phyloP scores from a whole-genome alignment of 2,797 vertebrate species.

The Chaetophractus vellerosus region DNA sequence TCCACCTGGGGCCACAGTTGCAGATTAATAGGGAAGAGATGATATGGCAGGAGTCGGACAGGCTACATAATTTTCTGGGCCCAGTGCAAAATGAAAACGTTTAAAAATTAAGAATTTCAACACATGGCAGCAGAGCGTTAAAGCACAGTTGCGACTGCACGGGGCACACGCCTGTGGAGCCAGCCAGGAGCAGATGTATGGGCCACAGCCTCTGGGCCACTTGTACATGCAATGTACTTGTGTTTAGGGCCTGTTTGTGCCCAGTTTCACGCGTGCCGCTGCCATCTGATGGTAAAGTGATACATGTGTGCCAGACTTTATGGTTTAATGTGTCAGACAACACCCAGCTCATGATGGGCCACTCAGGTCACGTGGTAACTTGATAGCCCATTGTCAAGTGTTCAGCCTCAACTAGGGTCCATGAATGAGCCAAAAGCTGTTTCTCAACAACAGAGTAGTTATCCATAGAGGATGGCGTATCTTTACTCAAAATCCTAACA shows the following conservation, averaged over 20 bases:
- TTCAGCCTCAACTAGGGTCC: background rate
- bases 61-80: background rate
- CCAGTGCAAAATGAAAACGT: conserved; percentile 17
- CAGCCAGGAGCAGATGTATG: too few relatives aligned
- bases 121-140: background rate
- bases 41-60: background rate
- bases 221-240: background rate
- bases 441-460: background rate
- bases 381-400: background rate
- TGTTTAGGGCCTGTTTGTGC: background rate
- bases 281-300: background rate
- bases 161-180: background rate
- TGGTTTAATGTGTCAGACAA: background rate
- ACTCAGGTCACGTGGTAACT: background rate
- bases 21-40: background rate
- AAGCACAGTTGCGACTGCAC: background rate
- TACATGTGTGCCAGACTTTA: background rate
- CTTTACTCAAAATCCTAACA: background rate
- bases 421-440: background rate
- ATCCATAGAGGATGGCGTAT: background rate
- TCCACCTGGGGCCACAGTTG: background rate
- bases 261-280: background rate
- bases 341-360: background rate
- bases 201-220: background rate
- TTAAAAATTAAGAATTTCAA: conserved; percentile 40